A percentile compares a stretch with the other conserved stretches of the same genome.
These are phyloP conservation scores for Alloscopus bannaensis DNA, from an alignment of 2,888 invertebrate genomes.

Conservation along the genomic window DNA sequence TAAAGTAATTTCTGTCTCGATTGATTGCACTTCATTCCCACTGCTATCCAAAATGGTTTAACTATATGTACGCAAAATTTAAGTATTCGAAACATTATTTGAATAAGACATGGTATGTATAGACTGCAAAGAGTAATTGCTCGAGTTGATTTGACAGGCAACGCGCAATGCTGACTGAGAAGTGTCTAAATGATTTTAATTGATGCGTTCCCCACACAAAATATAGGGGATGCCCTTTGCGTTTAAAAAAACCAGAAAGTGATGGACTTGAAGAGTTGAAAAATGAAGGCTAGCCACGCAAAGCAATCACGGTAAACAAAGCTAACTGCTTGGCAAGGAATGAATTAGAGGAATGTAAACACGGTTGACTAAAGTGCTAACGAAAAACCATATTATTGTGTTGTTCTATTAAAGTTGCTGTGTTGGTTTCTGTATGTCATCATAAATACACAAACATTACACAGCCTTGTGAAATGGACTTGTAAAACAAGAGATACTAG, in stretches of 20 bases:
- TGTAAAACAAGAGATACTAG: no score
- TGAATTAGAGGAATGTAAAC: constrained; percentile 28
- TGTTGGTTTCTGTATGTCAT: no score
- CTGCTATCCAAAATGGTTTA: background rate
- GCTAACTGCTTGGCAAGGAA: constrained; percentile 24
- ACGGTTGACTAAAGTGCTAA: constrained; percentile 15
- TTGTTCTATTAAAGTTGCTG: no score
- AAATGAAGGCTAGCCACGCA: constrained; percentile 42
- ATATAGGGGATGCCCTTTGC: constrained; percentile 7
- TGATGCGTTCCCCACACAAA: background rate
- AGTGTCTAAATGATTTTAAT: constrained; percentile 20
- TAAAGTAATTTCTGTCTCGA: no score
- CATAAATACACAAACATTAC: background rate
- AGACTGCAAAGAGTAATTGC: constrained; percentile 15
- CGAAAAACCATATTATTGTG: constrained; percentile 5
- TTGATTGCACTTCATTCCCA: background rate
- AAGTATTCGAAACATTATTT: no score
- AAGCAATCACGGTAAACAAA: background rate
- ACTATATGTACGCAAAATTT: no score
- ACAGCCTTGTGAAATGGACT: constrained; percentile 22
- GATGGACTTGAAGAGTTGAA: constrained; percentile 39
- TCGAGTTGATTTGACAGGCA: constrained; percentile 6
- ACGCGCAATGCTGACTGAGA: constrained; percentile 3
- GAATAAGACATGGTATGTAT: no score
- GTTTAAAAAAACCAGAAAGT: constrained; percentile 22